These are phyloP conservation scores for Psittacula cyanocephala DNA, from an alignment of 2,113 vertebrate genomes.

Conservation along the genomic window DNA sequence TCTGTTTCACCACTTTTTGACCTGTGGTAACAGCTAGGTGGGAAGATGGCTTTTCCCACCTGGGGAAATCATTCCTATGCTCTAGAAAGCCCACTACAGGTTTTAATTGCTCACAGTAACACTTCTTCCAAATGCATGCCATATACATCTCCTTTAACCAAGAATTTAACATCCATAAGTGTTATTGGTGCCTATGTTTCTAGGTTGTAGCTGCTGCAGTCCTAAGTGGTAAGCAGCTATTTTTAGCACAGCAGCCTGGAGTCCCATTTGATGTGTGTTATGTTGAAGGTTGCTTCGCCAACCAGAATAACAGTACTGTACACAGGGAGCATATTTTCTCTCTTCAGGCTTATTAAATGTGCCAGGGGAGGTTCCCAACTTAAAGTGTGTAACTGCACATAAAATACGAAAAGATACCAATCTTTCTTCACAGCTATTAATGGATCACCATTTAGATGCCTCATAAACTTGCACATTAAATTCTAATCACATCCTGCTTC, in stretches of 20 bases:
- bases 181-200: not conserved
- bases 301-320: not conserved
- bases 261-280: not conserved
- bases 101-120: not conserved
- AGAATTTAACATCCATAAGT: rapidly evolving
- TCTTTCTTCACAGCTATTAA: not conserved
- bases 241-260: not conserved
- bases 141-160: not conserved
- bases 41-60: not conserved
- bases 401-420: not conserved
- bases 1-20: not conserved
- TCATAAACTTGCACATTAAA: constrained; percentile 1
- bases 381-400: not conserved
- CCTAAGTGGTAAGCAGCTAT: not conserved
- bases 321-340: not conserved
- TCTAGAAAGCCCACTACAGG: not conserved
- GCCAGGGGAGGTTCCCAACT: not conserved
- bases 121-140: not conserved
- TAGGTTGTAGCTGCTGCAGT: not conserved
- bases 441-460: not conserved
- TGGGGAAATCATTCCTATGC: not conserved
- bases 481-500: not conserved
- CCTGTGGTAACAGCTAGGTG: not conserved
- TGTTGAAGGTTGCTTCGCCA: not conserved
- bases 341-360: not conserved